A percentile compares a stretch with the other conserved stretches of the same genome.
These are phyloP conservation scores for Eutolmus rufibarbis DNA, from an alignment of 2,888 invertebrate species.

Conservation along the genomic window DNA sequence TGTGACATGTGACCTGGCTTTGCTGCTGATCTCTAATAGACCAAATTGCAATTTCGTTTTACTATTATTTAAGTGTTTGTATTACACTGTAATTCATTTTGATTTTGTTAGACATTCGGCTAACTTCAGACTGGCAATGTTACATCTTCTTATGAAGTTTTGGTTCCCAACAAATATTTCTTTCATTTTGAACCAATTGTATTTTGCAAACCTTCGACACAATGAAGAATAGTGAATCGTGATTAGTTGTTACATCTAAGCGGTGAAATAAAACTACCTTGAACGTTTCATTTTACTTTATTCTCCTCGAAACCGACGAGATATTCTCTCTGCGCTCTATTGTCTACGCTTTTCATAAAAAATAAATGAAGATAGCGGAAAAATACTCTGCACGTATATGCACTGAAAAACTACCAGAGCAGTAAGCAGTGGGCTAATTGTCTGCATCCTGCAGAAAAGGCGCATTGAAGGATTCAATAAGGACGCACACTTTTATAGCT, in stretches of 20 bases:
- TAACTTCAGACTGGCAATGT: too few relatives aligned
- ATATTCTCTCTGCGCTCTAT: neutral
- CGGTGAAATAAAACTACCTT: neutral
- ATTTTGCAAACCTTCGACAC: neutral
- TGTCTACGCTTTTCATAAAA: neutral
- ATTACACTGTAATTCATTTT: too few relatives aligned
- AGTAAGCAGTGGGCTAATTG: neutral
- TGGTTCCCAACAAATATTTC: neutral
- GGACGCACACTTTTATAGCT: neutral
- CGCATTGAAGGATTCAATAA: neutral
- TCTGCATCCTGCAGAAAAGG: neutral
- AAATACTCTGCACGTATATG: neutral
- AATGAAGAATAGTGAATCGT: neutral
- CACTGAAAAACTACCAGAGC: neutral
- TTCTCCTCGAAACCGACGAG: neutral
- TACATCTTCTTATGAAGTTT: neutral
- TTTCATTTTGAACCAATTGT: neutral
- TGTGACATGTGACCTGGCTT: too few relatives aligned
- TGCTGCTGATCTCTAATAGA: too few relatives aligned
- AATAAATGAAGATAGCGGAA: neutral
- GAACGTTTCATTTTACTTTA: neutral
- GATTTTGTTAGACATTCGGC: too few relatives aligned
- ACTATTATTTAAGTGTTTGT: too few relatives aligned
- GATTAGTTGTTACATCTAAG: neutral
- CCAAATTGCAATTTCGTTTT: too few relatives aligned